Conservation (phyloP, 2,797 vertebrate species). For the Lacerta agilis region DNA sequence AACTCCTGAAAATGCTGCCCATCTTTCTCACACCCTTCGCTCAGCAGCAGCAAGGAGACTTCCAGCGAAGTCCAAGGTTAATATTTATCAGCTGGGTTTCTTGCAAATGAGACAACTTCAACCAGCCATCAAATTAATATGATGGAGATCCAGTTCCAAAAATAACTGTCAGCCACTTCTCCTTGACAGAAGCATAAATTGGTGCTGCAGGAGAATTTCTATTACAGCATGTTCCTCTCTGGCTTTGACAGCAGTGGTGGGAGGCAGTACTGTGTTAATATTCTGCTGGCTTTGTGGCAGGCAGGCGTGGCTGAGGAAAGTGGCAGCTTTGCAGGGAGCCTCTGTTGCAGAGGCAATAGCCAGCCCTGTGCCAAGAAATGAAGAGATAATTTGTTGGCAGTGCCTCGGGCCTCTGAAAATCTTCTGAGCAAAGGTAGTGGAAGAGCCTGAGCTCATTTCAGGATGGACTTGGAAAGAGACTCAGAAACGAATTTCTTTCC, state of each 20-base stretch:
- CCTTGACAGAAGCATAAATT: constrained; percentile 64
- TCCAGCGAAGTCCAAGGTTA: constrained; percentile 73
- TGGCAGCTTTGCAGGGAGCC: background rate
- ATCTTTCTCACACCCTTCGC: no score
- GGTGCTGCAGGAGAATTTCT: constrained; percentile 39
- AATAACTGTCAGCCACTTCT: constrained; percentile 65
- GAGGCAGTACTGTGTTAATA: background rate
- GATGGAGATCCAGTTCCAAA: constrained; percentile 62
- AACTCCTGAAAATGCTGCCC: no score
- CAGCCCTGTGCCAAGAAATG: no score
- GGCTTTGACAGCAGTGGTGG: background rate
- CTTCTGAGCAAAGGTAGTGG: no score
- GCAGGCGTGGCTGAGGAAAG: background rate
- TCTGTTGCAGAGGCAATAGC: background rate
- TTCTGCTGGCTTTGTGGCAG: background rate
- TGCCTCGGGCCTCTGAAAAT: no score
- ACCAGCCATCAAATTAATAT: constrained; percentile 67
- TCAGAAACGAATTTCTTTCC: no score
- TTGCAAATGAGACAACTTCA: constrained; percentile 70
- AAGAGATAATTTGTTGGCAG: no score
- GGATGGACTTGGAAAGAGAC: no score
- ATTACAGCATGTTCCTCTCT: constrained; percentile 44
- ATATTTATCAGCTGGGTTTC: constrained; percentile 73
- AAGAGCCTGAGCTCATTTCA: no score
- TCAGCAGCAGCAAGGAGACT: constrained; percentile 69